A percentile compares a stretch with the other conserved stretches of the same genome.
Conservation (phyloP, 1,140 invertebrate genomes). For the Aethina tumida region DNA sequence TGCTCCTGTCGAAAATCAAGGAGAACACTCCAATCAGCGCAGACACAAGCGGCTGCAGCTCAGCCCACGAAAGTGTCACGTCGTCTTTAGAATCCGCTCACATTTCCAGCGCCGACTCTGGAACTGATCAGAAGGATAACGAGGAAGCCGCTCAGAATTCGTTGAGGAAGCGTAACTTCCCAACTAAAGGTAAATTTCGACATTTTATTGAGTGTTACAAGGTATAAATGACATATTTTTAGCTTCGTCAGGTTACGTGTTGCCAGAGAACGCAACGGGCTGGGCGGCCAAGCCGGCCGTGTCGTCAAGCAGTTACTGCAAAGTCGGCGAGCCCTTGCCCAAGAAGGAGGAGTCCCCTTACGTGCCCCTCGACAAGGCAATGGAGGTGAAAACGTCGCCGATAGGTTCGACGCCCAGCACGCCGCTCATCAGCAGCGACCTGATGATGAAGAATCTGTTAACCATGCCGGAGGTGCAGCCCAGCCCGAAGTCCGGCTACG, state of each 20-base stretch:
- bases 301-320: constrained; percentile 10
- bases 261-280: not conserved
- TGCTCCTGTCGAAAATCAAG: constrained; percentile 35
- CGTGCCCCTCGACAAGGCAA: too few relatives aligned
- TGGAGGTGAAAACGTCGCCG: too few relatives aligned
- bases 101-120: constrained; percentile 36
- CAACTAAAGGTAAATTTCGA: constrained; percentile 1
- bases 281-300: not conserved
- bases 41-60: constrained; percentile 48
- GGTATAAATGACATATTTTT: constrained; percentile 2
- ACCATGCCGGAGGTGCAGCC: constrained; percentile 1
- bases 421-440: not conserved
- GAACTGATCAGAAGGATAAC: constrained; percentile 22
- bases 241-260: too few relatives aligned
- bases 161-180: constrained; percentile 6
- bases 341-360: too few relatives aligned
- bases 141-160: constrained; percentile 1
- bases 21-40: constrained; percentile 39
- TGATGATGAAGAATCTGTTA: not conserved
- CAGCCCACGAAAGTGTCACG: constrained; percentile 46
- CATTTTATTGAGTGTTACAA: constrained; percentile 4
- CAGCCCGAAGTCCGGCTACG: not conserved
- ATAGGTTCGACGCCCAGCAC: too few relatives aligned
- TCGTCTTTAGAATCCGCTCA: constrained; percentile 45
- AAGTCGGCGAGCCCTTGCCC: constrained; percentile 1